Evolutionary conservation across 2,888 invertebrate species (phyloP).

Genomic region (Eupithecia insigniata): DNA sequence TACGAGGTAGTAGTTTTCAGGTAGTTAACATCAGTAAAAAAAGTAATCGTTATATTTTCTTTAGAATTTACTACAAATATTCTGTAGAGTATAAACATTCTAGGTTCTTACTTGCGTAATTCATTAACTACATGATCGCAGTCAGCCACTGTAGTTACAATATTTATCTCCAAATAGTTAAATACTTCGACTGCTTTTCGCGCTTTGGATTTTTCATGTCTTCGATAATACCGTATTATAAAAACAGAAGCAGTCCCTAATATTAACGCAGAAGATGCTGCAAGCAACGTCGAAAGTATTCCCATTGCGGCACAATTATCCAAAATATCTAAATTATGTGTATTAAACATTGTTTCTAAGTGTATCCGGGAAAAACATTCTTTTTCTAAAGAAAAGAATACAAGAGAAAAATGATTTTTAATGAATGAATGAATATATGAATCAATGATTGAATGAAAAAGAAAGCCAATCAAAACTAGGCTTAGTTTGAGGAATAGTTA

Average conservation of each 20-base stretch:
- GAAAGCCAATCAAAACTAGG: no score
- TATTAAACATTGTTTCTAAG: background rate
- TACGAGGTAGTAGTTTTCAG: background rate
- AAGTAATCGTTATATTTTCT: background rate
- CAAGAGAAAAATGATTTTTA: no score
- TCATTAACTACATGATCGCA: constrained; percentile 61
- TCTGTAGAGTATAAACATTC: no score
- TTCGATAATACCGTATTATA: constrained; percentile 3
- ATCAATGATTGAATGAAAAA: no score
- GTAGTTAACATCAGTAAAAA: background rate
- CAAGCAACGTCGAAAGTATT: constrained; percentile 18
- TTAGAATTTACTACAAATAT: background rate
- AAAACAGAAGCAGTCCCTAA: constrained; percentile 18
- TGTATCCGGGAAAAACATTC: no score
- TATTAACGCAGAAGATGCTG: constrained; percentile 21
- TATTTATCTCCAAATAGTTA: constrained; percentile 61
- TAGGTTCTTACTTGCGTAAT: constrained; percentile 60
- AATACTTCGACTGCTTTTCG: constrained; percentile 58
- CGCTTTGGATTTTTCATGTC: constrained; percentile 39
- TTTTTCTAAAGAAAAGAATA: no score
- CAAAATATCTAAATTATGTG: background rate
- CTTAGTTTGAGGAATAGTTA: no score
- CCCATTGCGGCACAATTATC: constrained; percentile 14
- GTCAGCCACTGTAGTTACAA: constrained; percentile 55
- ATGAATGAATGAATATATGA: no score